Base-by-base conservation (phyloP, 2,888 invertebrate species). In the Ganaspis brasiliensis region DNA sequence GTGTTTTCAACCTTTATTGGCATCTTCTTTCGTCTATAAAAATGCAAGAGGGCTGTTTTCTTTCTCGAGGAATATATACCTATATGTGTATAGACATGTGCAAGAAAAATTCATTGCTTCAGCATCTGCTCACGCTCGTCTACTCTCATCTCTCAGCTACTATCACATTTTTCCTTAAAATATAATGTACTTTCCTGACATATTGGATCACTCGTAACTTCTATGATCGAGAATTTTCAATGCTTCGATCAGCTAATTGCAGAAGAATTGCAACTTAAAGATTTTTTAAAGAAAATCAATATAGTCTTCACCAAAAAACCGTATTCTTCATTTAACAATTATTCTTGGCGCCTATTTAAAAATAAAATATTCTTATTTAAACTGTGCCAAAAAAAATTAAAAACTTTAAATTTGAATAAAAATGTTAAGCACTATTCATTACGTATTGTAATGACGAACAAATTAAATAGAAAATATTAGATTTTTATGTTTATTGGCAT, bases 1-100 rank as follows among this genome's bases (percentile, higher is more conserved):
- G 77, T 79, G 79, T 77, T 74, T 77, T 81, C 73, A 74, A 40
- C 14, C 63, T 14, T 40, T 63, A 63, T 63, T 63, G 40, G 63
- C 8, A 40, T 63, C 40, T 63, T 24, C 52, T n/a, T 37, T 63
- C 21, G 21, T 5, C 37, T 37, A 40, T 63, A 40, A 63, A 40
- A 63, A 37, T 37, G 63, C 63, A 63, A 40, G 40, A 63, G 40
- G 37, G 61, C 37, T 40, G 37, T 24, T 21, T 40, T 40, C 37
- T 63, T 31, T 57, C 26, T 12, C 26, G 24, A 14, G 2, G 24
- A 6, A 9, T 21, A 14, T 19, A 19, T 12, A 56, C 56, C n/a
- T n/a, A n/a, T n/a, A n/a, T n/a, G 31, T 4, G 31, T 31, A 31
- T 31, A 31, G 31, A n/a, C n/a, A 31, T 49, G n/a, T 49, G n/a